phyloP scores from a whole-genome alignment of 2,888 invertebrate genomes.

The Dascillus cervinus region DNA sequence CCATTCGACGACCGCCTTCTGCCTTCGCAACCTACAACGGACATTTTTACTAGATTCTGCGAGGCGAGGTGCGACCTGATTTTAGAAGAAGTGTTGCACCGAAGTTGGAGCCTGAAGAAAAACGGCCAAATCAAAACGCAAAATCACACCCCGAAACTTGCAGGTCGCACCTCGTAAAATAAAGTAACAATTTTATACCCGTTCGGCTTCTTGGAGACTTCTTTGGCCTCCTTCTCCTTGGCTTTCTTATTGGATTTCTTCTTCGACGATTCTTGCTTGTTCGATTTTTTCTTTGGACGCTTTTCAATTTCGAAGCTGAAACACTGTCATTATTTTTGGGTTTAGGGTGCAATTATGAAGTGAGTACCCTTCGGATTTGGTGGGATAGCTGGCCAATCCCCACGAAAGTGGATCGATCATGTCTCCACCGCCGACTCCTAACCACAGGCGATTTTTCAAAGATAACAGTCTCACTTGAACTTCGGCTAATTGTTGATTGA shows the following conservation, averaged over 20 bases:
- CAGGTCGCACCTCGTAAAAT: no score
- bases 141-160: no score
- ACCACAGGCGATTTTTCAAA: slow-evolving; percentile 69
- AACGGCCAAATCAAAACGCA: no score
- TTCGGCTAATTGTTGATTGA: slow-evolving; percentile 46
- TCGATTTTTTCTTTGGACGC: slow-evolving; percentile 13
- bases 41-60: no score
- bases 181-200: slow-evolving; percentile 32
- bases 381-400: slow-evolving; percentile 42
- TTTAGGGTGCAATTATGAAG: no score
- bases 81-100: no score
- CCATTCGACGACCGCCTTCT: slow-evolving; percentile 18
- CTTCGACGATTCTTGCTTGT: slow-evolving; percentile 23
- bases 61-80: no score
- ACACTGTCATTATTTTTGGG: background rate
- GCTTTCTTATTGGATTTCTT: slow-evolving; percentile 22
- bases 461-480: slow-evolving; percentile 61
- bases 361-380: no score
- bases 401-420: slow-evolving; percentile 53
- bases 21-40: slow-evolving; percentile 17
- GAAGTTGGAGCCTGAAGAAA: no score
- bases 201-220: slow-evolving; percentile 25
- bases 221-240: slow-evolving; percentile 19
- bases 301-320: slow-evolving; percentile 11
- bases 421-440: slow-evolving; percentile 46